These are phyloP conservation scores for Drosophila subobscura DNA, from an alignment of 1,140 invertebrate species.

Conservation along the genomic window DNA sequence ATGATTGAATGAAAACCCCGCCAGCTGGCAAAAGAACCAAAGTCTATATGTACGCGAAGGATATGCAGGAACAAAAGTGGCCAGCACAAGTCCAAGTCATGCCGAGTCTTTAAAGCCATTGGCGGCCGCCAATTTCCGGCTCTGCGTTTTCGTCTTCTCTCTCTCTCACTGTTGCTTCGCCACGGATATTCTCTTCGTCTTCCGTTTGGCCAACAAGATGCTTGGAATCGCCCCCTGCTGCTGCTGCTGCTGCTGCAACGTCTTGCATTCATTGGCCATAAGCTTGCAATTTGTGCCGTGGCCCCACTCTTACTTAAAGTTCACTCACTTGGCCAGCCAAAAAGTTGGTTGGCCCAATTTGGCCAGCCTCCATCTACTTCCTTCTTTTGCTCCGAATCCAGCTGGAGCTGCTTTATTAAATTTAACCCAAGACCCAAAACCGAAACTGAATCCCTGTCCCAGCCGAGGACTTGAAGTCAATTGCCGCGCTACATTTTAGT, in stretches of 20 bases:
- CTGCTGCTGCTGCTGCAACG: conserved; percentile 43
- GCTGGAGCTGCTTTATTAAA: conserved; percentile 66
- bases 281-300: conserved; percentile 69
- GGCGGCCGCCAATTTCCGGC: conserved; percentile 77
- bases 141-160: conserved; percentile 20
- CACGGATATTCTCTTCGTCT: conserved; percentile 13
- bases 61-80: conserved; percentile 41
- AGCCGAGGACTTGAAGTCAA: conserved; percentile 63
- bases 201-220: conserved; percentile 29
- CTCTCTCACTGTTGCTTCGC: neutral
- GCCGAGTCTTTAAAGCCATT: conserved; percentile 76
- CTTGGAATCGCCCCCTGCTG: neutral
- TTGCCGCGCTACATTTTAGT: conserved; percentile 68
- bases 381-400: conserved; percentile 39
- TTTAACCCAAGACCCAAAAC: conserved; percentile 20
- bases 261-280: conserved; percentile 79
- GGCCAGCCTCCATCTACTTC: conserved; percentile 2
- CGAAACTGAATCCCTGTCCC: conserved; percentile 11
- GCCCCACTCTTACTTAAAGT: conserved; percentile 54
- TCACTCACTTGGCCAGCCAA: conserved; percentile 41
- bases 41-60: conserved; percentile 19
- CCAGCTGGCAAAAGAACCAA: conserved; percentile 71
- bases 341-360: conserved; percentile 68
- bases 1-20: conserved; percentile 81
- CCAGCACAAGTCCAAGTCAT: conserved; percentile 77